phyloP scores from a whole-genome alignment of 2,888 invertebrate species.

The Parnassius apollo region DNA sequence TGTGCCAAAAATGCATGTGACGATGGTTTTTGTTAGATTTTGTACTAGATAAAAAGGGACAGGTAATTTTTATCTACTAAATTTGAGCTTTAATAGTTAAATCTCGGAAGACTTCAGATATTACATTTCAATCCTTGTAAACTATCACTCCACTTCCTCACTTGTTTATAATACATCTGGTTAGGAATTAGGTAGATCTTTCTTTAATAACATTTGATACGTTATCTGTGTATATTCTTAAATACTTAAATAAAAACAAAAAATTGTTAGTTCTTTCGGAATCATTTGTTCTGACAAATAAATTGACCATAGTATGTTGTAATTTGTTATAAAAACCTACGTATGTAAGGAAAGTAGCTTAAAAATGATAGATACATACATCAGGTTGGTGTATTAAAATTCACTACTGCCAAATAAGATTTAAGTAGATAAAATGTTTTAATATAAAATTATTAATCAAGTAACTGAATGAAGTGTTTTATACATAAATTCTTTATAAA shows the following conservation, averaged over 20 bases:
- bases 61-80: slow-evolving; percentile 63
- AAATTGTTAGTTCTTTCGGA: slow-evolving; percentile 42
- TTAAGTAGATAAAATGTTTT: slow-evolving; percentile 73
- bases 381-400: slow-evolving; percentile 64
- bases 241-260: slow-evolving; percentile 27
- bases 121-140: slow-evolving; percentile 31
- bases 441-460: slow-evolving; percentile 63
- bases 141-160: slow-evolving; percentile 20
- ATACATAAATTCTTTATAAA: slow-evolving; percentile 60
- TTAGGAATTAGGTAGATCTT: slow-evolving; percentile 47
- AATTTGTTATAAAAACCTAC: slow-evolving; percentile 64
- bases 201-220: slow-evolving; percentile 49
- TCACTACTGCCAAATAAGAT: slow-evolving; percentile 75
- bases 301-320: slow-evolving; percentile 60
- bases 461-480: slow-evolving; percentile 59
- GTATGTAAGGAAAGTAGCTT: slow-evolving; percentile 61
- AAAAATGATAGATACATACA: slow-evolving; percentile 51
- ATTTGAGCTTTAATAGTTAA: slow-evolving; percentile 80
- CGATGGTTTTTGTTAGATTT: slow-evolving; percentile 41
- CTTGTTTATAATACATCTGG: slow-evolving; percentile 38
- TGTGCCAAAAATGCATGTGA: slow-evolving; percentile 53
- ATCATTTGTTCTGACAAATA: slow-evolving; percentile 50
- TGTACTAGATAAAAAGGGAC: slow-evolving; percentile 47
- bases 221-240: slow-evolving; percentile 50
- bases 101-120: slow-evolving; percentile 60